Evolutionary conservation across 2,113 vertebrate species (phyloP).

Genomic region (Stigmatopora argus): DNA sequence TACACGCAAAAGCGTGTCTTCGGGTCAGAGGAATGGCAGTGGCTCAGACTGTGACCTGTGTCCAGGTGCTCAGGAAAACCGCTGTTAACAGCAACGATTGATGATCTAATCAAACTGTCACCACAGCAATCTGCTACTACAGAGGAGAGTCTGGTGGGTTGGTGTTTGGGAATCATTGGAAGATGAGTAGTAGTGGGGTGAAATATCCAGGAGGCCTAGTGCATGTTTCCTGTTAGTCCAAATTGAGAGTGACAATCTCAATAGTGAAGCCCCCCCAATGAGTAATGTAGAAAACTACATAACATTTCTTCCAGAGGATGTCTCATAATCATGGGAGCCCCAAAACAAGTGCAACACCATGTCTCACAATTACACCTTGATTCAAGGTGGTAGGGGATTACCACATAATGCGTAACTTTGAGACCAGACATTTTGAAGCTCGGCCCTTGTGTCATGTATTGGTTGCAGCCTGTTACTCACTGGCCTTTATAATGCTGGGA

Average conservation of each 20-base stretch:
- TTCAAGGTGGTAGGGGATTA: constrained; percentile 6
- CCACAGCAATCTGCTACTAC: constrained; percentile 84
- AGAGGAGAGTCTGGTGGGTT: constrained; percentile 53
- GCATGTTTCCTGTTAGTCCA: constrained; percentile 96
- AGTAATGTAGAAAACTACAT: constrained; percentile 95
- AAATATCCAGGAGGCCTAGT: constrained; percentile 83
- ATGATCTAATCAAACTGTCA: constrained; percentile 99
- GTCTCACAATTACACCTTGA: constrained; percentile 19
- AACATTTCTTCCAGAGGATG: constrained; percentile 92
- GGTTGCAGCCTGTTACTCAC: background rate
- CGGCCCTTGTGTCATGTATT: background rate
- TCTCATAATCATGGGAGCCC: constrained; percentile 84
- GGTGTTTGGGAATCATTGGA: constrained; percentile 8
- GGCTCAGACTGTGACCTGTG: constrained; percentile 92
- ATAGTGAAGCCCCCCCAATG: constrained; percentile 92
- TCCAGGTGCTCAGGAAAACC: constrained; percentile 98
- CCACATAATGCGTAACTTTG: background rate
- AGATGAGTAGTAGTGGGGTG: constrained; percentile 44
- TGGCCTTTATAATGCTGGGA: too few species aligned
- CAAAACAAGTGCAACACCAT: constrained; percentile 10
- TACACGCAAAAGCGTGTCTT: constrained; percentile 37
- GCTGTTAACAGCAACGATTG: constrained; percentile 97
- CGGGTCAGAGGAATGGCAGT: constrained; percentile 85
- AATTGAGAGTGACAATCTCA: constrained; percentile 98
- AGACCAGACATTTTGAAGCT: background rate